Evolutionary conservation across 2,113 vertebrate genomes (phyloP).

Genomic region (Toxotes chatareus): DNA sequence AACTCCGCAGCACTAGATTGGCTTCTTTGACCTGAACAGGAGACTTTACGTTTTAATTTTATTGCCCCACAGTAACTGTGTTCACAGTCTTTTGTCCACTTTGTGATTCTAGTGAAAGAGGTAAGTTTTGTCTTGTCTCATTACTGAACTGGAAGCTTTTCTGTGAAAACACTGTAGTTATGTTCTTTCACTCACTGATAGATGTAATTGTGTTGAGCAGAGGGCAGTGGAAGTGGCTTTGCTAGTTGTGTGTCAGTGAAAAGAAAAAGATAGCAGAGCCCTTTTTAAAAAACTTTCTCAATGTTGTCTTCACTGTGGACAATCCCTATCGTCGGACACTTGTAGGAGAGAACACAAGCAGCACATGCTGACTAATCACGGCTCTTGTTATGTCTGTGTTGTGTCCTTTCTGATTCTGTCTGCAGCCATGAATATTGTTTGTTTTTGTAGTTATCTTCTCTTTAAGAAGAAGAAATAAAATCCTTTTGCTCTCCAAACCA

Average conservation of each 20-base stretch:
- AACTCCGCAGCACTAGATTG: neutral
- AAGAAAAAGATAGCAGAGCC: neutral
- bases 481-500: conserved; percentile 2
- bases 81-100: neutral
- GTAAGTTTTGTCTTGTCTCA: neutral
- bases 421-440: neutral
- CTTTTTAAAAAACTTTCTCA: neutral
- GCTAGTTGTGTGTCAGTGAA: neutral
- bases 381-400: neutral
- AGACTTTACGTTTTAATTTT: neutral
- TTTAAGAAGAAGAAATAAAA: neutral
- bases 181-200: neutral
- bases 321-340: neutral
- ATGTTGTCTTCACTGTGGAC: neutral
- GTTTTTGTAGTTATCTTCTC: neutral
- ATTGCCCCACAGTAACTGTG: neutral
- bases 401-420: neutral
- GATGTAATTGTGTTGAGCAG: neutral
- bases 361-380: neutral
- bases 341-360: neutral
- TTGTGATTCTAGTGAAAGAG: neutral
- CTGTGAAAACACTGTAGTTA: neutral
- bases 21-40: neutral
- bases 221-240: neutral
- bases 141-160: neutral